Conservation (phyloP, 2,113 vertebrate genomes). For the Campylomormyrus tamandua region DNA sequence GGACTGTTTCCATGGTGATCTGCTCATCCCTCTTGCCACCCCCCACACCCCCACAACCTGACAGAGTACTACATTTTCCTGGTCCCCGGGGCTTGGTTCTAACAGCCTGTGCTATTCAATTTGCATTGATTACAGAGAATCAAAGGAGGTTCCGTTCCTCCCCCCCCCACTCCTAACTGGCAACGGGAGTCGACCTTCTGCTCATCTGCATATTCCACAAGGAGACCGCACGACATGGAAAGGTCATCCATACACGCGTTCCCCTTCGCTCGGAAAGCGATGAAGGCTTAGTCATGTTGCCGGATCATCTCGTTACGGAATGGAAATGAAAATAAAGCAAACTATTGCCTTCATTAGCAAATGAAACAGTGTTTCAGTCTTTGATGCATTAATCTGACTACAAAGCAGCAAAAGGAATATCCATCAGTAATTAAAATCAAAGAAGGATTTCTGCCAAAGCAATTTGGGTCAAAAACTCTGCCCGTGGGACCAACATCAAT, state of each 20-base stretch:
- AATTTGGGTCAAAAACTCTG: neutral
- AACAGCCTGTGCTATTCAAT: conserved; percentile 21
- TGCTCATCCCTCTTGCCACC: neutral
- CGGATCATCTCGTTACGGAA: neutral
- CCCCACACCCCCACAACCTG: neutral
- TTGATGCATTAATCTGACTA: neutral
- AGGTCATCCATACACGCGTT: neutral
- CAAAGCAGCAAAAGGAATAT: neutral
- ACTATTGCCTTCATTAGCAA: neutral
- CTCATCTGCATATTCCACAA: neutral
- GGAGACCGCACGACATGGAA: neutral
- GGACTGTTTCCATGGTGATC: conserved; percentile 18
- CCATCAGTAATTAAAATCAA: conserved; percentile 7
- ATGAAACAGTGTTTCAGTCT: neutral
- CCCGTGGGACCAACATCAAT: neutral
- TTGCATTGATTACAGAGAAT: conserved; percentile 26
- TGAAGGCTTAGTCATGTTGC: neutral
- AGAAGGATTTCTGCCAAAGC: neutral
- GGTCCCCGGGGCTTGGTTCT: conserved; percentile 13
- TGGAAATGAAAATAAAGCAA: neutral
- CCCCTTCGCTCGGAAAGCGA: no score
- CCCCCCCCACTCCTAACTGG: neutral
- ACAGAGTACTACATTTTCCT: conserved; percentile 9
- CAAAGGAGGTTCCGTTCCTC: neutral
- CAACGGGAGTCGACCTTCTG: neutral